Evolutionary conservation across 2,797 vertebrate genomes (phyloP).

Genomic region (Myripristis jacobus): DNA sequence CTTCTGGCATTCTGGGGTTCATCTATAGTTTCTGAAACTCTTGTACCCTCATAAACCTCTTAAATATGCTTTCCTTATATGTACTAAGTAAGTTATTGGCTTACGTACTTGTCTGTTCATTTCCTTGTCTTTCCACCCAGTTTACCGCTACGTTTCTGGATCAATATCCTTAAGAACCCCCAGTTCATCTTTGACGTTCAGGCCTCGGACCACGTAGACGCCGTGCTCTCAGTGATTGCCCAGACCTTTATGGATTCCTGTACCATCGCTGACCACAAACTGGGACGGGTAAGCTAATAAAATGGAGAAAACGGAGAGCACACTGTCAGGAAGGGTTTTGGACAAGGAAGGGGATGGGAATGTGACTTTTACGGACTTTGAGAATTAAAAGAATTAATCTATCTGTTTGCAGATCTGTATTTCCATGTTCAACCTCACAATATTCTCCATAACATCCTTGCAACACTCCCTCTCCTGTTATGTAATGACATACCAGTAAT

Average conservation of each 20-base stretch:
- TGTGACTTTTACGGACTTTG: too few species aligned
- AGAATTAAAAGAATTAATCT: too few species aligned
- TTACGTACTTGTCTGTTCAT: neutral
- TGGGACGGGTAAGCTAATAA: conserved; percentile 89
- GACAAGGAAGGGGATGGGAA: too few species aligned
- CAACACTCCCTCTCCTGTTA: neutral
- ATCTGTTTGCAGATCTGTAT: neutral
- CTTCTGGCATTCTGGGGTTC: neutral
- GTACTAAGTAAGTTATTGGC: neutral
- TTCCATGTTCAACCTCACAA: neutral
- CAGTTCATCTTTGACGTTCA: conserved; percentile 98
- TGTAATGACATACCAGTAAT: neutral
- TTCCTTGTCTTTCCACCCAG: conserved; percentile 69
- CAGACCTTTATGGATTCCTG: conserved; percentile 99
- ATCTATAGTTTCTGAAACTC: neutral
- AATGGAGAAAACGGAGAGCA: neutral
- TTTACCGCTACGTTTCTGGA: conserved; percentile 96
- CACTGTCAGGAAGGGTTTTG: too few species aligned
- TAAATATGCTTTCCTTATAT: neutral
- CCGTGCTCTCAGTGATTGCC: conserved; percentile 94
- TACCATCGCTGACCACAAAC: conserved; percentile 96
- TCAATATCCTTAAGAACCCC: conserved; percentile 98
- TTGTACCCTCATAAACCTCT: neutral
- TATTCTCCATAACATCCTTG: too few species aligned
- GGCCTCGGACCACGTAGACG: conserved; percentile 93